Evolutionary conservation across 2,113 vertebrate species (phyloP), one percentile per base, ranked within the genome.

Genomic region (Merops nubicus): DNA sequence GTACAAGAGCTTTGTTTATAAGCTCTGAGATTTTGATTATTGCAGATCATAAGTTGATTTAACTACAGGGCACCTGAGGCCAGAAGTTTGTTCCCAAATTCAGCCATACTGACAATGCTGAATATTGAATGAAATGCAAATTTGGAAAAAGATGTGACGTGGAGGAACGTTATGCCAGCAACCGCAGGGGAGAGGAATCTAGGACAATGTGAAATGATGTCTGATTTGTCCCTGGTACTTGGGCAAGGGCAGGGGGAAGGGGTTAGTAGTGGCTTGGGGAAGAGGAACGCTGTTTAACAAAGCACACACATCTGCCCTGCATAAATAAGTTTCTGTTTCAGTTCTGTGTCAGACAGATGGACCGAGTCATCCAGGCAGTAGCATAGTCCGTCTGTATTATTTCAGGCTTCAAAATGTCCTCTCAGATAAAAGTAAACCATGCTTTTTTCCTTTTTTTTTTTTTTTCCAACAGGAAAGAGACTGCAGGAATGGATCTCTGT

Each of bases 401-500:
- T 87, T 78, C 23, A n/a, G 69, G 11, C 42, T 92, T 88, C 65
- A 72, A 34, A 88, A 65, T 78, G 80, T 78, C 69, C 33, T 70
- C 68, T 78, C n/a, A 22, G 29, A 60, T 87, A 54, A 91, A 96
- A 92, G 59, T 95, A 92, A 95, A 96, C 38, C 21, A 4, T 42
- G 29, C 3, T 76, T 48, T 89, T 78, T 63, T 33, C 18, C 8
- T 29, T 31, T n/a, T 7, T 16, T 12, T 25, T 75, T 19, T 21
- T 20, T 23, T 65, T 38, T 57, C 80, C 77, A 51, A 13, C 97
- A 99, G 99, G 99, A 91, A 99, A 99, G 97, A 97, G 99, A 80
- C 97, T 99, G 92, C 99, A 99, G 94, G 99, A 99, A 97, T 99
- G 98, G 99, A 98, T 99, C 54, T 99, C 98, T 56, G 99, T 99